These are phyloP conservation scores for Syrmaticus mikado DNA, from an alignment of 2,113 vertebrate species.

Conservation along the genomic window DNA sequence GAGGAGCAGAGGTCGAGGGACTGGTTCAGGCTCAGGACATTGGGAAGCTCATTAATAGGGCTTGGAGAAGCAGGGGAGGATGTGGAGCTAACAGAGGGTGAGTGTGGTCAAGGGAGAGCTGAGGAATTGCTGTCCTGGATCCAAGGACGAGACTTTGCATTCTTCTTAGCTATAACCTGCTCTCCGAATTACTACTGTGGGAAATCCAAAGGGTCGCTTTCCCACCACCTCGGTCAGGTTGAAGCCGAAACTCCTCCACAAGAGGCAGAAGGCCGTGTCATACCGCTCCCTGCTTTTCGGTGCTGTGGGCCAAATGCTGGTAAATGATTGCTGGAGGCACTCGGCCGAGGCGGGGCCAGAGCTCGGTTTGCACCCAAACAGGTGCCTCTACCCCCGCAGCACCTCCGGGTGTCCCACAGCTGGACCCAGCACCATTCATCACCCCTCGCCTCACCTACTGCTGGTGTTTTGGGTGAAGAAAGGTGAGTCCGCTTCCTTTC, in stretches of 20 bases:
- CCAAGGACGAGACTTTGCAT: neutral
- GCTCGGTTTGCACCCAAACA: neutral
- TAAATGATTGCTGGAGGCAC: conserved; percentile 7
- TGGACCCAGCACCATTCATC: rapidly evolving
- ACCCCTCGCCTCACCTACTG: neutral
- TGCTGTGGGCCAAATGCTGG: neutral
- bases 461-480: neutral
- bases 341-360: rapidly evolving
- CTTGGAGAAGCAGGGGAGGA: neutral
- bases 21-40: neutral
- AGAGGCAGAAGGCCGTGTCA: neutral
- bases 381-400: neutral
- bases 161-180: neutral
- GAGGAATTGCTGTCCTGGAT: neutral
- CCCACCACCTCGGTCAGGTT: neutral
- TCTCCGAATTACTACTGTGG: neutral
- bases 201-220: neutral
- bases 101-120: neutral
- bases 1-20: neutral
- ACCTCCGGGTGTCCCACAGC: neutral
- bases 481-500: neutral
- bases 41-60: neutral
- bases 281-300: neutral
- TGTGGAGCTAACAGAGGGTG: neutral
- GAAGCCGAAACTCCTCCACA: neutral